Evolutionary conservation across 1,140 invertebrate species (phyloP), one percentile per base, ranked within the genome.

Genomic region (Rhyacophila brunnea): DNA sequence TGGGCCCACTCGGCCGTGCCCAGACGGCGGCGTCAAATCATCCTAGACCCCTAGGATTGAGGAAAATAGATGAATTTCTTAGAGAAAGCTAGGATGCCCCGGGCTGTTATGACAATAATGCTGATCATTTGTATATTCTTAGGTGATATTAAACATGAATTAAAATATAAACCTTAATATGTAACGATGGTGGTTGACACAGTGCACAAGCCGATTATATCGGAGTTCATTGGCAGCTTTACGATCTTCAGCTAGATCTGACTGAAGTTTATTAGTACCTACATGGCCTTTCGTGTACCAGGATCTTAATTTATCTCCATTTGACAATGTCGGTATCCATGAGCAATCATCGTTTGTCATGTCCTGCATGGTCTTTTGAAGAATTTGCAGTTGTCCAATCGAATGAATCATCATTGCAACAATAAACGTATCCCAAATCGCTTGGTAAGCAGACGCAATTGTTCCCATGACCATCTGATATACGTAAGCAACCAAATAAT

Each of bases 161-260:
- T n/a, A n/a, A 17, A 45, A 15, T 45, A 45, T 6, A 28, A 38
- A 46, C 52, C 34, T 55, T 38, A 60, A 15, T 43, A 58, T 60
- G 20, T 62, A 55, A 18, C 58, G 50, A 48, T 69, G 68, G 42
- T 68, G 65, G 40, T 58, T 52, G 1, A 69, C 56, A 57, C 68
- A 69, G 34, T 65, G 44, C 5, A 65, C 44, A 13, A 65, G 28
- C 19, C 58, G 43, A 5, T 14, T 52, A 17, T 62, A 18, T 23
- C 45, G 52, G 10, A 52, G 38, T 47, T 52, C 15, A 11, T 56
- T 52, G 4, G 15, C 20, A 17, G 32, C 36, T 20, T 13, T 14
- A 23, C 49, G 5, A 28, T 28, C 3, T 28, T 28, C 23, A 28
- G 9, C 23, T n/a, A n/a, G n/a, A n/a, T n/a, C n/a, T n/a, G 9